Evolutionary conservation across 2,888 invertebrate genomes (phyloP), one percentile per base, ranked within the genome.

Genomic region (Coenonympha glycerion): DNA sequence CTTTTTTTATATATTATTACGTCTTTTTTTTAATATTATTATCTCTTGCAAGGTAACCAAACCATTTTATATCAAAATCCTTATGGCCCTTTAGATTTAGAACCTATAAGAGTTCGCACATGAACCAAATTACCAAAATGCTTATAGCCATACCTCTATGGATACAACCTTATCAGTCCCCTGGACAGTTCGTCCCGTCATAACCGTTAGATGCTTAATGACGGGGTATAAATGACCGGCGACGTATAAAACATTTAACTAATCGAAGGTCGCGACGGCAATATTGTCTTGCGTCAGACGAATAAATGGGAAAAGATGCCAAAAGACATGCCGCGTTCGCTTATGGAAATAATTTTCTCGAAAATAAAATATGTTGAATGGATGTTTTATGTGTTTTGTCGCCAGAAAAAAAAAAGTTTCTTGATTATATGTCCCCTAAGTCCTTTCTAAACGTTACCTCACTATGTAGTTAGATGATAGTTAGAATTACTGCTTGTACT

Each of bases 131-230:
- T 24, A 37, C 22, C 15, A 15, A 24, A 24, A 15, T 24, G 4
- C 24, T 2, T 39, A 6, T 36, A 16, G 15, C 39, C 24, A 24
- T 39, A 39, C 39, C 22, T 39, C 3, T 9, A 53, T 47, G 42
- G 39, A 36, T 24, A 40, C 51, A 39, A 24, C 36, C 37, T 34
- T 45, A 51, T 28, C 30, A 36, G 31, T 36, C 30, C 48, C 48
- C 40, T 31, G 40, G 33, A 34, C 42, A 46, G 50, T 46, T 21
- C 36, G 40, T 41, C 28, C 73, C 65, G 58, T 70, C 73, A 77
- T 79, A 81, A 79, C 73, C 72, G 70, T 80, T 71, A 76, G 73
- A 70, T 62, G 76, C 59, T 71, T 80, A 84, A 83, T 76, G 84
- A 71, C 63, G 19, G 74, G 76, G 71, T 69, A 66, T 66, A 73